Percentiles rank a stretch among this genome's conserved stretches.
These are phyloP conservation scores for Oriolus oriolus DNA, from an alignment of 2,113 vertebrate species.

Conservation along the genomic window DNA sequence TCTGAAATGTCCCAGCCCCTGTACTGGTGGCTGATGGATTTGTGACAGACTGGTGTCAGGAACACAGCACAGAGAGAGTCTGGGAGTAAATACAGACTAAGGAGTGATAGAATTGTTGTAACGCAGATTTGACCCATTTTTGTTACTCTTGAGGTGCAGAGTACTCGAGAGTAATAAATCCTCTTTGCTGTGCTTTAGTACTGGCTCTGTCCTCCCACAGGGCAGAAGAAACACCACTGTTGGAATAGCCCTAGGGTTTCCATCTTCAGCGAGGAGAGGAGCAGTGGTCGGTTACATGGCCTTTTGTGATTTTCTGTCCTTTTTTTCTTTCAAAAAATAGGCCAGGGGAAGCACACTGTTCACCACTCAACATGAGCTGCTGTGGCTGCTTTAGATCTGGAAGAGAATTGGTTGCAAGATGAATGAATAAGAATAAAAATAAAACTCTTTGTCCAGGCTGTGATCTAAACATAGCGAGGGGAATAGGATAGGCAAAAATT, in stretches of 20 bases:
- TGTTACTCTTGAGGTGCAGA: background rate
- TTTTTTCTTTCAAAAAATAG: background rate
- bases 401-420: background rate
- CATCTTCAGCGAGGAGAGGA: background rate
- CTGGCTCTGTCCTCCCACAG: background rate
- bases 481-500: background rate
- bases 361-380: background rate
- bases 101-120: background rate
- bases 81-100: background rate
- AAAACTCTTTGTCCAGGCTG: background rate
- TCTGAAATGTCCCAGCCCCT: background rate
- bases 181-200: background rate
- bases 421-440: background rate
- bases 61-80: background rate
- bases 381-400: background rate
- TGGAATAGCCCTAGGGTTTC: background rate
- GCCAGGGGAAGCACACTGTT: background rate
- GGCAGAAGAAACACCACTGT: background rate
- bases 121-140: constrained; percentile 15
- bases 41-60: background rate
- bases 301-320: background rate
- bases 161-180: background rate
- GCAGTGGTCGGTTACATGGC: background rate
- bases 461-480: background rate
- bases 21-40: background rate